Base-by-base conservation (phyloP, 1,140 invertebrate species). In the Pogonomyrmex californicus region DNA sequence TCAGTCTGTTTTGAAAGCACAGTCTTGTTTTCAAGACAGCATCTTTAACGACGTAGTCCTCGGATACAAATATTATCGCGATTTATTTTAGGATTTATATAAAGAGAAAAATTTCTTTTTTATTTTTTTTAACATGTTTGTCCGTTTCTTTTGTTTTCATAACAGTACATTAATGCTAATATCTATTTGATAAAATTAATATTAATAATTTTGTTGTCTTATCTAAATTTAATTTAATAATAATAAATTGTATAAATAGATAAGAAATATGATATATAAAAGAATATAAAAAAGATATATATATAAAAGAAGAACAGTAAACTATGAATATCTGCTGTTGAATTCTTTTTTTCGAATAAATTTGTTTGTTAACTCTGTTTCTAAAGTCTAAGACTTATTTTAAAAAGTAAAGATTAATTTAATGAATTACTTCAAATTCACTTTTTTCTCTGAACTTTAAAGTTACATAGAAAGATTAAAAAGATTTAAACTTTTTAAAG, bases 1-100 rank as follows among this genome's bases (percentile, higher is more conserved):
- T 85, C 71, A 60, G 49, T 56, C 7, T 49, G 56, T 63, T 70
- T 65, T 44, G n/a, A 51, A 33, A 87, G 66, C 60, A 62, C n/a
- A 47, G 38, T 77, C 41, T 44, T 66, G 58, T 85, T 54, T 33
- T 54, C 33, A 14, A 65, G 36, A 83, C 6, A 76, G n/a, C 54
- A 82, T 33, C 60, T 65, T 7, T 77, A 85, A 87, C 12, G 41
- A 63, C 10, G 51, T 33, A 38, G 30, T 6, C 66, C 75, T 77
- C 14, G 63, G 5, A 12, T 71, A 54, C 73, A 71, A 66, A 87
- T 41, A 3, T 60, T 65, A 60, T 47, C 41, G 30, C 4, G 23
- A 23, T 23, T 23, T 23, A 23, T 23, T 23, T 23, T 17, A 10
- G 10, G 10, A 44, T 77, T 51, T 36, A 9, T 33, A 23, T 10